Evolutionary conservation across 2,888 invertebrate genomes (phyloP), one percentile per base, ranked within the genome.

Genomic region (Incurvaria masculella): DNA sequence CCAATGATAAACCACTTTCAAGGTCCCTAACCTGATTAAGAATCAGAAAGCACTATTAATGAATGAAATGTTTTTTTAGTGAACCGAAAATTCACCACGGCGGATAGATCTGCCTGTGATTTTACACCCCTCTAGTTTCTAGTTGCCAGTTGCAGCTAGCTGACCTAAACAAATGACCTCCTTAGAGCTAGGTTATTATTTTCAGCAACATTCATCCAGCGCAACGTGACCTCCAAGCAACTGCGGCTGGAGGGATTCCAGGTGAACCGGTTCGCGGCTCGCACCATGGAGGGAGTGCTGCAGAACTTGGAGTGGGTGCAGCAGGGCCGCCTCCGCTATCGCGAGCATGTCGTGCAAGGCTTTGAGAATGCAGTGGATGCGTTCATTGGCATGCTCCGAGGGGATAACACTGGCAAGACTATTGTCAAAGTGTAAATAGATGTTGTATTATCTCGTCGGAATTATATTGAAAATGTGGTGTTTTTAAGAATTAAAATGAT

Each of bases 331-430:
- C 58, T 91, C 11, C 82, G 84, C 58, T 85, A 85, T 60, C 73
- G 74, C 52, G 90, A 91, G 65, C 87, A 87, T 42, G 61, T 85
- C 2, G 86, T 86, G 2, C 69, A 85, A 51, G 89, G 89, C 2
- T 89, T 90, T 65, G 86, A 88, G 53, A 87, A 87, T 56, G 85
- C 86, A 81, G 85, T 86, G 2, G 75, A 84, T 44, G 88, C 89
- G 27, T 82, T 89, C 51, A 72, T 82, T 47, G 85, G 82, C 14
- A 78, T 89, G 62, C 65, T 81, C 6, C 64, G 70, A 47, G 89
- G 89, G 27, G 81, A 83, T 58, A 89, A 87, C 64, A 76, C 75
- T 20, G 89, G 89, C 45, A 89, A 89, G 74, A 85, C 86, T 26
- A 65, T 89, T 51, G 83, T 89, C 11, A 82, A 84, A 72, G 81